Base-by-base conservation (phyloP, 2,888 invertebrate species). In the Bellardia bayeri region DNA sequence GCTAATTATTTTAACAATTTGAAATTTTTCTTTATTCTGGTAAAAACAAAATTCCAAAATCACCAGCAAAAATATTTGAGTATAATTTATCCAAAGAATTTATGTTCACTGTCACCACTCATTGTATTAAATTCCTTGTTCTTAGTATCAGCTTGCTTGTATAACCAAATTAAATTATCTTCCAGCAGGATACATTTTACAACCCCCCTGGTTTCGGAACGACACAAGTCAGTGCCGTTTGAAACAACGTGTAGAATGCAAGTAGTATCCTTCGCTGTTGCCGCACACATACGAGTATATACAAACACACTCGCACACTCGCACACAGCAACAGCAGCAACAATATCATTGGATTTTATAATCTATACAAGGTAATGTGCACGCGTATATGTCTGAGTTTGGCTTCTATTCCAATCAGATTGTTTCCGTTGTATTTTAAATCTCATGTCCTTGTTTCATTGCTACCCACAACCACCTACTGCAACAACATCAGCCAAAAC, bases 91-190 rank as follows among this genome's bases (percentile, higher is more conserved):
- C 23, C 7, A 5, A 23, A 49, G 68, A 68, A 40, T 71, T 45
- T 49, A 49, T 74, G 58, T 75, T 78, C 75, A 51, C 75, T 45
- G 63, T 75, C 80, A 74, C 81, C 78, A 84, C 86, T 87, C 80
- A 66, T 49, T 58, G 64, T 30, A 76, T 45, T 30, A 64, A 63
- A 54, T 63, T 78, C 14, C 51, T 66, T 75, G 56, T 82, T 69
- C 51, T 58, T 72, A 69, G 58, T 79, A 72, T 72, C 68, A 49
- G 58, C 49, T 49, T 69, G 78, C 74, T 76, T 90, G 91, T 92
- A 91, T 91, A 93, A 90, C 91, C 91, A 93, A 93, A 93, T 93
- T 93, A 93, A 93, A 93, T 93, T 93, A 93, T 93, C 93, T 92
- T 91, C 90, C 92, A 91, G 91, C 91, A 91, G 91, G 90, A 91